A percentile compares a stretch with the other conserved stretches of the same genome.
phyloP scores from a whole-genome alignment of 1,140 invertebrate species.

The Oryctes rhinoceros region DNA sequence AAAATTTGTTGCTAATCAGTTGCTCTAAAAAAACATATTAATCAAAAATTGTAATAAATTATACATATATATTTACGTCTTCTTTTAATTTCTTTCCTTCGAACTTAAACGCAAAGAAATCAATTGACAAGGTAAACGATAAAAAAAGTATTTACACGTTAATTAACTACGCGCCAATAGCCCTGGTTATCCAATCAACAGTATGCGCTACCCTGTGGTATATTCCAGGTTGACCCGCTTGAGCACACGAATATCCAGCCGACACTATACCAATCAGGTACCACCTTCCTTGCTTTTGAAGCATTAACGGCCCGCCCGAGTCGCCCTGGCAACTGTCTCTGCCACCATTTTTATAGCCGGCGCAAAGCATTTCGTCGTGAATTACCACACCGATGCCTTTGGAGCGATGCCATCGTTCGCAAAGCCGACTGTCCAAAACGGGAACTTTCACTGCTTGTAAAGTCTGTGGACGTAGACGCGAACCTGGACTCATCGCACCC shows the following conservation, averaged over 20 bases:
- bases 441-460: constrained; percentile 93
- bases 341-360: constrained; percentile 90
- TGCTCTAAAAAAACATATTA: too few species aligned
- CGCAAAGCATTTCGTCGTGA: constrained; percentile 97
- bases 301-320: constrained; percentile 89
- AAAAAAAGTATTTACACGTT: background rate
- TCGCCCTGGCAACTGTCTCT: constrained; percentile 82
- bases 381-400: constrained; percentile 92
- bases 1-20: too few species aligned
- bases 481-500: constrained; percentile 90
- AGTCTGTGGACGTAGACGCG: constrained; percentile 86
- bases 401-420: constrained; percentile 79
- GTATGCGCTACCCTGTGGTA: constrained; percentile 94
- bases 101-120: too few species aligned
- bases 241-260: constrained; percentile 92
- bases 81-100: too few species aligned
- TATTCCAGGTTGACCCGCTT: constrained; percentile 90
- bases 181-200: constrained; percentile 85
- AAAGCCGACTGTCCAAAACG: constrained; percentile 85
- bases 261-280: constrained; percentile 91
- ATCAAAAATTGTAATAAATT: too few species aligned
- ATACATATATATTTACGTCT: too few species aligned
- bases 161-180: constrained; percentile 48
- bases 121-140: background rate
- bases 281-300: constrained; percentile 86